Base-by-base conservation (phyloP, 2,113 vertebrate species). In the Salvelinus namaycush region DNA sequence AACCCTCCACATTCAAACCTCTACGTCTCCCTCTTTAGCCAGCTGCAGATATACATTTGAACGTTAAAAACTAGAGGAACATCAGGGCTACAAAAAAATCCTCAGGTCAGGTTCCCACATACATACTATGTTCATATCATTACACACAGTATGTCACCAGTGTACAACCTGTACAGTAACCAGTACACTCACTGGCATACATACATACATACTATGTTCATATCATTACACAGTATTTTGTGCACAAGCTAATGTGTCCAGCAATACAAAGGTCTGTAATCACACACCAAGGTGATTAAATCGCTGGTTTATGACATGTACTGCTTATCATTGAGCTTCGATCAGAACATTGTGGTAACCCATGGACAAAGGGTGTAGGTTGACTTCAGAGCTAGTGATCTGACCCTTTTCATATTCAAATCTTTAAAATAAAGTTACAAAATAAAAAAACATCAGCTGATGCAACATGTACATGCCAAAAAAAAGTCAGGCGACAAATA, bases 391-490 rank as follows among this genome's bases (percentile, higher is more conserved):
- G 73, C 83, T 87, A 91, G 92, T 91, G 90, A 92, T 91, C 88
- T 82, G 79, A 90, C 85, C 89, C 88, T 86, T 87, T 81, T 83
- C 70, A 77, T 72, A 82, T 84, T 83, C 75, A 79, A 83, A 88
- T 70, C 24, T 81, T 89, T 77, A 87, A 89, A 87, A 70, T 22
- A 57, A 75, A 66, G 57, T 72, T 68, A 89, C 70, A 87, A 88
- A 89, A 84, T 66, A 48, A 85, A 13, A 18, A 89, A 85, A 84
- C 51, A 83, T 27, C 34, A 70, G 72, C 79, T 76, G 81, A 89
- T 3, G 87, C 83, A 71, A 91, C 83, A 80, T 88, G 79, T 88
- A 92, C 89, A 91, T 92, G 89, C 91, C 89, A 87, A 87, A 86
- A 83, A 57, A 59, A 69, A 87, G 74, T 88, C 78, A 76, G 72